Evolutionary conservation across 2,113 vertebrate genomes (phyloP).

Genomic region (Tamias sibiricus): DNA sequence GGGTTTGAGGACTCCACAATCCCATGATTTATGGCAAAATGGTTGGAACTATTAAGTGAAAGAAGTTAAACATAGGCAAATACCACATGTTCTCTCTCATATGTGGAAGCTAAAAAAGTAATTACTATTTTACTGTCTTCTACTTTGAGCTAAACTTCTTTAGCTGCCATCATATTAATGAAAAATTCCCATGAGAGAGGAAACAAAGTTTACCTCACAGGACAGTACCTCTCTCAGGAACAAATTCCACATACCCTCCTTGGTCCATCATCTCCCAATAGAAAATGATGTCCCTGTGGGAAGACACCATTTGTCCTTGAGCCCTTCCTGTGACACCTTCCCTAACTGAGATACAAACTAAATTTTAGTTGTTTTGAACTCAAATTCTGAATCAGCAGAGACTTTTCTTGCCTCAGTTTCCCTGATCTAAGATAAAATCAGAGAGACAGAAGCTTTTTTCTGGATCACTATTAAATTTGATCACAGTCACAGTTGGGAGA

Average conservation of each 20-base stretch:
- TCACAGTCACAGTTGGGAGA: background rate
- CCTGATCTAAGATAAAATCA: background rate
- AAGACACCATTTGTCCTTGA: background rate
- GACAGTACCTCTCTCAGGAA: background rate
- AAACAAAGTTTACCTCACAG: background rate
- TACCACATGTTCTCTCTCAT: no score
- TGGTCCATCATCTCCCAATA: background rate
- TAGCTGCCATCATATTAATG: background rate
- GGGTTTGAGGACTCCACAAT: background rate
- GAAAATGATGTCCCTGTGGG: background rate
- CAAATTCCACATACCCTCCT: background rate
- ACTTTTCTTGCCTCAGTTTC: background rate
- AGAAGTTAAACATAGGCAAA: background rate
- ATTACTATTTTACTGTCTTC: no score
- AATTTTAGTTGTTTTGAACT: background rate
- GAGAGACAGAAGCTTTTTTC: background rate
- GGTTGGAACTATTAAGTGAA: background rate
- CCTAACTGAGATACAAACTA: background rate
- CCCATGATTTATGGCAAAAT: background rate
- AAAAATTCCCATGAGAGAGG: background rate
- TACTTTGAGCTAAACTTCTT: no score
- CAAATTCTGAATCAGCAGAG: conserved; percentile 1
- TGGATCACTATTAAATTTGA: background rate
- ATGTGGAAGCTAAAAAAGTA: no score
- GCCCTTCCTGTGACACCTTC: background rate